Conservation (phyloP, 1,140 invertebrate genomes). For the Drosophila nigrodunni region DNA sequence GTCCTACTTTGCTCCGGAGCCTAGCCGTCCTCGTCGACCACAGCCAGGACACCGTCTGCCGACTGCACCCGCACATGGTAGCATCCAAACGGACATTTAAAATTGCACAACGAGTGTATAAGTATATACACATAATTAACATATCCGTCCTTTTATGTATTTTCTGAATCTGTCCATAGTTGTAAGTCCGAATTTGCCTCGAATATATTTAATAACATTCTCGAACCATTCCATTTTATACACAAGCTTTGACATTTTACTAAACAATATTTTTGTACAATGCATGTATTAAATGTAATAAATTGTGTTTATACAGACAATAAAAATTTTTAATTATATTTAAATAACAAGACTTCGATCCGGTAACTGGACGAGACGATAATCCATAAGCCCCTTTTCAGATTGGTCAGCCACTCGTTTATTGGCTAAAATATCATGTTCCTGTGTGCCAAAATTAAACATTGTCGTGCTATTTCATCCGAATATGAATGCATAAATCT, state of each 20-base stretch:
- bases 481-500: background rate
- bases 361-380: background rate
- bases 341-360: background rate
- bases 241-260: slow-evolving; percentile 23
- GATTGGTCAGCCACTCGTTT: background rate
- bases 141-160: slow-evolving; percentile 29
- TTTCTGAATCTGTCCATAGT: slow-evolving; percentile 15
- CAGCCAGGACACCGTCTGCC: slow-evolving; percentile 64
- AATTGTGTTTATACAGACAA: slow-evolving; percentile 37
- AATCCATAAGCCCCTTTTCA: background rate
- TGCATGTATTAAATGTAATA: slow-evolving; percentile 35
- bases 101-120: background rate
- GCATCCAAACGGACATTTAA: slow-evolving; percentile 80
- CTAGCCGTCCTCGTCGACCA: slow-evolving; percentile 74
- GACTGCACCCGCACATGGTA: slow-evolving; percentile 50
- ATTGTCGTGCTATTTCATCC: background rate
- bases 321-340: background rate
- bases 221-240: slow-evolving; percentile 37
- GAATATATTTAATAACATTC: slow-evolving; percentile 25
- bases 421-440: background rate
- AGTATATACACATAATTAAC: background rate
- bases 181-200: slow-evolving; percentile 25
- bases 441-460: background rate
- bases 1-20: slow-evolving; percentile 71
- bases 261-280: slow-evolving; percentile 26